Conservation (phyloP, 1,140 invertebrate genomes). For the Hycleus phaleratus region DNA sequence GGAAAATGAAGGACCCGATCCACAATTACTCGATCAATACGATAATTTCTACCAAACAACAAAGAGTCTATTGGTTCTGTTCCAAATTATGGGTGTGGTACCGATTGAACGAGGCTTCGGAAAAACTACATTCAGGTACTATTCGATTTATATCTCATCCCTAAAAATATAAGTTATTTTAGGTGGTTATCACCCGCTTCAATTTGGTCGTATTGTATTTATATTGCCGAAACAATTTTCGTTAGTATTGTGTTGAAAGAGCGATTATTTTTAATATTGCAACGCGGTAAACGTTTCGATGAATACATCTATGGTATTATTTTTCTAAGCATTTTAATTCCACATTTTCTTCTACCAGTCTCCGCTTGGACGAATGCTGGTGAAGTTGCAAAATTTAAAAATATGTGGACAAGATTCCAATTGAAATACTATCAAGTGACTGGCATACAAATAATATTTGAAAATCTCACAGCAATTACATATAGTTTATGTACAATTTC, state of each 20-base stretch:
- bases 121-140: slow-evolving; percentile 37
- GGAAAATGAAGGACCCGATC: slow-evolving; percentile 23
- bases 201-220: slow-evolving; percentile 37
- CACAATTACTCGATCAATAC: slow-evolving; percentile 46
- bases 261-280: slow-evolving; percentile 31
- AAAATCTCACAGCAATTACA: slow-evolving; percentile 51
- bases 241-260: slow-evolving; percentile 37
- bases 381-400: slow-evolving; percentile 61
- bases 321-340: slow-evolving; percentile 59
- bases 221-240: slow-evolving; percentile 33
- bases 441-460: slow-evolving; percentile 53
- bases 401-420: slow-evolving; percentile 67
- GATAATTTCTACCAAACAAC: slow-evolving; percentile 59
- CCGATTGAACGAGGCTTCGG: slow-evolving; percentile 54
- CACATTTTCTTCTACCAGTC: slow-evolving; percentile 58
- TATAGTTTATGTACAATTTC: slow-evolving; percentile 54
- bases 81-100: slow-evolving; percentile 66
- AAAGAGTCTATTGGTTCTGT: slow-evolving; percentile 56
- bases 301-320: slow-evolving; percentile 64
- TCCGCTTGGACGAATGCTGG: slow-evolving; percentile 58
- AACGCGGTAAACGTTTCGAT: slow-evolving; percentile 56
- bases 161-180: slow-evolving; percentile 2
- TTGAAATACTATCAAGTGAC: slow-evolving; percentile 57
- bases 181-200: slow-evolving; percentile 36
- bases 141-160: background rate